phyloP scores from a whole-genome alignment of 2,888 invertebrate genomes.

The Gari tellinella region DNA sequence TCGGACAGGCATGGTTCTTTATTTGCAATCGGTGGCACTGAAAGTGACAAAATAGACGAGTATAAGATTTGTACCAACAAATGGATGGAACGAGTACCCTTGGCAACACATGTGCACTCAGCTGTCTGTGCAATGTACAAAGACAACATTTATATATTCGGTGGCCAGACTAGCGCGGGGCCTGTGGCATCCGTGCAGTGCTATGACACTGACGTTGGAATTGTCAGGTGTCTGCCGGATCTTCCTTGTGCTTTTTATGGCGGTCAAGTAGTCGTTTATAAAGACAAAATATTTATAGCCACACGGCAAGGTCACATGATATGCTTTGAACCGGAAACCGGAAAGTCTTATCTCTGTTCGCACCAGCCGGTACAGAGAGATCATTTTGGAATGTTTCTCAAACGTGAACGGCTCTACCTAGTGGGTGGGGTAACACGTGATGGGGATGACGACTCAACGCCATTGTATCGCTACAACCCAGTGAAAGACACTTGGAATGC shows the following conservation, averaged over 20 bases:
- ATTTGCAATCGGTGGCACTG: conserved; percentile 49
- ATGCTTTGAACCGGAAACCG: conserved; percentile 38
- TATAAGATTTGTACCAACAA: conserved; percentile 40
- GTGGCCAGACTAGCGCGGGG: conserved; percentile 48
- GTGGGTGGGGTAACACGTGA: conserved; percentile 46
- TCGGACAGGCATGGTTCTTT: conserved; percentile 13
- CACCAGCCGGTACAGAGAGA: conserved; percentile 40
- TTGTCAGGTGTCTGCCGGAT: conserved; percentile 24
- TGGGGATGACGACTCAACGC: conserved; percentile 6
- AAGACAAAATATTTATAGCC: conserved; percentile 47
- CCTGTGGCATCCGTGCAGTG: conserved; percentile 40
- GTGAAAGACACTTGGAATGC: conserved; percentile 49
- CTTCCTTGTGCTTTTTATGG: conserved; percentile 44
- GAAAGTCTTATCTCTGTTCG: conserved; percentile 34
- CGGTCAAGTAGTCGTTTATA: conserved; percentile 42
- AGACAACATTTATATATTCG: conserved; percentile 51
- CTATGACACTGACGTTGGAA: conserved; percentile 30
- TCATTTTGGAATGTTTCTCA: conserved; percentile 54
- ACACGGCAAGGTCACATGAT: conserved; percentile 59
- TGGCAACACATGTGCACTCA: conserved; percentile 33
- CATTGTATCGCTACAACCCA: conserved; percentile 49
- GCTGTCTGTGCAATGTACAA: conserved; percentile 20
- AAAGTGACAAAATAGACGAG: conserved; percentile 48
- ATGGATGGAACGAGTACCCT: conserved; percentile 43
- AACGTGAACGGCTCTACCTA: conserved; percentile 50